Percentiles rank a stretch among this genome's conserved stretches.
These are phyloP conservation scores for Mobula birostris DNA, from an alignment of 2,113 vertebrate species.

Conservation along the genomic window DNA sequence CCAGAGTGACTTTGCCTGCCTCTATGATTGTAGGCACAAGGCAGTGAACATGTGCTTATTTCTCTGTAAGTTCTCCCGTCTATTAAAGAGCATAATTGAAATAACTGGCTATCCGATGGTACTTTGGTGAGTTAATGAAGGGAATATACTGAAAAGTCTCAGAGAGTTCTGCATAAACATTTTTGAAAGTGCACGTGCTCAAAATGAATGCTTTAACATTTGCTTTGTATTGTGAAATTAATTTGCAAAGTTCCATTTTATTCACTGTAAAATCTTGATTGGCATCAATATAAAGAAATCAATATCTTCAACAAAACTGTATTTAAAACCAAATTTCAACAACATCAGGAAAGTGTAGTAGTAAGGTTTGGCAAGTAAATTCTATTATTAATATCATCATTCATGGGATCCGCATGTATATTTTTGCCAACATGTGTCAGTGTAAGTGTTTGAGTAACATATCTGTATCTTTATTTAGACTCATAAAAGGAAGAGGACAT, in stretches of 20 bases:
- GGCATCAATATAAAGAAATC: not conserved
- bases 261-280: not conserved
- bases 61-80: no score
- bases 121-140: no score
- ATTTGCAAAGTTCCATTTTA: not conserved
- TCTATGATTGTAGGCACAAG: no score
- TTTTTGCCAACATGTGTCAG: conserved; percentile 14
- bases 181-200: no score
- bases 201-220: no score
- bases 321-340: not conserved
- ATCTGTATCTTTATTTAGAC: not conserved
- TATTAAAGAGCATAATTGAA: no score
- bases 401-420: not conserved
- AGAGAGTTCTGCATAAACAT: no score
- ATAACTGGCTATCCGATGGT: no score
- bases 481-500: not conserved
- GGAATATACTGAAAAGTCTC: no score
- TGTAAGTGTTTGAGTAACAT: not conserved
- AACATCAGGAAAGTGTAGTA: not conserved
- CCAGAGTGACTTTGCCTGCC: no score
- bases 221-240: not conserved
- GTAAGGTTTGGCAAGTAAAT: not conserved
- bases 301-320: not conserved
- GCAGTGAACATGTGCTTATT: no score
- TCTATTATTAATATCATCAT: not conserved